Evolutionary conservation across 2,888 invertebrate genomes (phyloP).

Genomic region (Ecliptopera silaceata): DNA sequence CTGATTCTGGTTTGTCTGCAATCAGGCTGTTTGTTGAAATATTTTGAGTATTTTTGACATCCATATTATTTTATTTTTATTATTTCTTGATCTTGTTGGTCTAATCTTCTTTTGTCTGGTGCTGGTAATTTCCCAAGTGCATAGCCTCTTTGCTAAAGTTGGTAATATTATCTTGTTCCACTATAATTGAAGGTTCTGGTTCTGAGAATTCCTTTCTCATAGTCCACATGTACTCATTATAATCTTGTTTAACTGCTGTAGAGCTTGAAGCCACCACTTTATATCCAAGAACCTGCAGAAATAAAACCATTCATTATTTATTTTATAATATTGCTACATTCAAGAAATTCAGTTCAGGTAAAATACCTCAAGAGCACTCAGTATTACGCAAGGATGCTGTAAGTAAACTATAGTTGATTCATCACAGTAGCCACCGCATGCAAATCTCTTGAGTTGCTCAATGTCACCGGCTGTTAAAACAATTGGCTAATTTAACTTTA

Average conservation of each 20-base stretch:
- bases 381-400: conserved; percentile 93
- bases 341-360: neutral
- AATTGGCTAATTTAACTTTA: conserved; percentile 1
- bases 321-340: neutral
- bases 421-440: conserved; percentile 92
- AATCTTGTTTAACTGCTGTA: conserved; percentile 92
- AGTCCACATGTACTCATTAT: conserved; percentile 97
- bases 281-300: conserved; percentile 89
- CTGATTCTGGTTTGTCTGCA: conserved; percentile 52
- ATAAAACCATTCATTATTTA: neutral
- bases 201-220: conserved; percentile 94
- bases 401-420: conserved; percentile 93
- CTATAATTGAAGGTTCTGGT: conserved; percentile 88
- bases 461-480: conserved; percentile 86
- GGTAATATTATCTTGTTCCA: conserved; percentile 84
- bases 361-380: conserved; percentile 90
- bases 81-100: conserved; percentile 55
- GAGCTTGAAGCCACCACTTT: conserved; percentile 94
- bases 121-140: conserved; percentile 71
- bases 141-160: conserved; percentile 84
- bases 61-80: conserved; percentile 55
- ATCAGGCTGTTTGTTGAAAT: conserved; percentile 55
- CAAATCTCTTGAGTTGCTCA: conserved; percentile 91
- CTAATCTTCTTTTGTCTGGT: conserved; percentile 71
- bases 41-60: conserved; percentile 65